A percentile compares a stretch with the other conserved stretches of the same genome.
Conservation (phyloP, 2,113 vertebrate genomes). For the Phrynosoma blainvillii region DNA sequence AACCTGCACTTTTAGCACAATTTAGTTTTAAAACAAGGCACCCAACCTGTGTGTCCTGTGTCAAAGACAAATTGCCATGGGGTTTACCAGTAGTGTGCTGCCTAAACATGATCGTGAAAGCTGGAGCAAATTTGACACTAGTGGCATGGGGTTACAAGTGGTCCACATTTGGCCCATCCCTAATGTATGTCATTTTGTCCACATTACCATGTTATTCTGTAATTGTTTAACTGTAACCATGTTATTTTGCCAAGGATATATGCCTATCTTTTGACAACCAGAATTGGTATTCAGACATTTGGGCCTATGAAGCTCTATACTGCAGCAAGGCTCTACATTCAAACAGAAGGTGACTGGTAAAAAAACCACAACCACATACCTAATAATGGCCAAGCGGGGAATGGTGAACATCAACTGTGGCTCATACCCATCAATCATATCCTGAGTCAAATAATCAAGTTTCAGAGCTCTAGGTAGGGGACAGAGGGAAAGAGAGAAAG, state of each 20-base stretch:
- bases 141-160: background rate
- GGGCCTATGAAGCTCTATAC: background rate
- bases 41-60: background rate
- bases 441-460: constrained; percentile 77
- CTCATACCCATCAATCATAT: constrained; percentile 80
- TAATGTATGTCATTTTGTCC: background rate
- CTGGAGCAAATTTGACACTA: background rate
- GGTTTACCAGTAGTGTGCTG: too few species aligned
- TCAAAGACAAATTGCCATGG: background rate
- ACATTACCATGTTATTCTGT: background rate
- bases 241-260: background rate
- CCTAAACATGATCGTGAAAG: background rate
- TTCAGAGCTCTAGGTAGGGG: constrained; percentile 70
- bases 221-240: background rate
- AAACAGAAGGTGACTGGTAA: constrained; percentile 1
- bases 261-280: background rate
- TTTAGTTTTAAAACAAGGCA: too few species aligned
- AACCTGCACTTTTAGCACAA: background rate
- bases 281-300: background rate
- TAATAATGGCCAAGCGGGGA: constrained; percentile 78
- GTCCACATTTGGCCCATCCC: background rate
- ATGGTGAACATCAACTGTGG: constrained; percentile 81
- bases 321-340: background rate
- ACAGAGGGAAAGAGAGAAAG: constrained; percentile 1
- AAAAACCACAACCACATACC: constrained; percentile 59